These are phyloP conservation scores for Leptura quadrifasciata DNA, from an alignment of 2,888 invertebrate genomes.

Conservation along the genomic window DNA sequence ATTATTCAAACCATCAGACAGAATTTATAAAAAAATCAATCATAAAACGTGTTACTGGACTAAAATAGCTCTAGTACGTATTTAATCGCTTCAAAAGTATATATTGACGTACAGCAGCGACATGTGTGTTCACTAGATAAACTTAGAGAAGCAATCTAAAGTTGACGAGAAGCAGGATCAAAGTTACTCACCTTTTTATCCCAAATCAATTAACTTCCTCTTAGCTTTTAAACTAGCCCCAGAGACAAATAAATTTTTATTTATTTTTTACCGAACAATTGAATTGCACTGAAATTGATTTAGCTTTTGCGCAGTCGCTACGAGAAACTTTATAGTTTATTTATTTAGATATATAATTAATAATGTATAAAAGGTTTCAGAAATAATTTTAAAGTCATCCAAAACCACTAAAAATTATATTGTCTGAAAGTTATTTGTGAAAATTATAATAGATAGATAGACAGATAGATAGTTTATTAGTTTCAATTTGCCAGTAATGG, in stretches of 20 bases:
- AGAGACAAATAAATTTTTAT: slow-evolving; percentile 51
- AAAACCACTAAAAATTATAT: too few species aligned
- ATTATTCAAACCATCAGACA: slow-evolving; percentile 3
- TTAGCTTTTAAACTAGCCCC: slow-evolving; percentile 63
- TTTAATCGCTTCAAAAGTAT: slow-evolving; percentile 56
- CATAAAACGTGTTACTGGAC: slow-evolving; percentile 35
- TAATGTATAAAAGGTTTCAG: too few species aligned
- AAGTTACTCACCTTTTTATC: slow-evolving; percentile 69
- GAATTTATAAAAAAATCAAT: slow-evolving; percentile 32
- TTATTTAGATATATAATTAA: too few species aligned
- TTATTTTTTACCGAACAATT: too few species aligned
- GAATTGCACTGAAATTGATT: too few species aligned
- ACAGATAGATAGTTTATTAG: too few species aligned
- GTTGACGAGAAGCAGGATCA: slow-evolving; percentile 72
- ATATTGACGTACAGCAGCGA: slow-evolving; percentile 69
- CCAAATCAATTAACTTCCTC: slow-evolving; percentile 69
- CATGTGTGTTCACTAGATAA: slow-evolving; percentile 67
- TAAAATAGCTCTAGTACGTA: slow-evolving; percentile 39
- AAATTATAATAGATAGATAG: too few species aligned
- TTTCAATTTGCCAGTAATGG: too few species aligned
- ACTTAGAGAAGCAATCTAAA: slow-evolving; percentile 70
- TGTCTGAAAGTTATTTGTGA: too few species aligned
- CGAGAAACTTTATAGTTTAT: too few species aligned
- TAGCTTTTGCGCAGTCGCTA: too few species aligned
- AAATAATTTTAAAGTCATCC: too few species aligned